Evolutionary conservation across 2,888 invertebrate species (phyloP), one percentile per base, ranked within the genome.

Genomic region (Trichogramma evanescens): DNA sequence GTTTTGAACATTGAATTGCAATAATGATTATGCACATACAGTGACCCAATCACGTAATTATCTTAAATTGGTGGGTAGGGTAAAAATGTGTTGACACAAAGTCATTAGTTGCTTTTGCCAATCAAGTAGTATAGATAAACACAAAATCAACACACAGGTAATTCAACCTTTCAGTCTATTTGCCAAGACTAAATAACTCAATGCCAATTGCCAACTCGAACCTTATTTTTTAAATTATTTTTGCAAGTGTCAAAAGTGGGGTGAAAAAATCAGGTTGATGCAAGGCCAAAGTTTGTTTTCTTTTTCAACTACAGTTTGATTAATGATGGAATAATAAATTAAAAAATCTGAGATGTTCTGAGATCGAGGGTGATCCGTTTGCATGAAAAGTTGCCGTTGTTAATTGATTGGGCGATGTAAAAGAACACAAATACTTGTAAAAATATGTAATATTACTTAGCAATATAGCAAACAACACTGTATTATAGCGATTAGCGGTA

Each of bases 301-400:
- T 10, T 10, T 9, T 44, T 38, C 65, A 63, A 65, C 67, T 66
- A 66, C 71, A 69, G 64, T 71, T 70, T 68, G 64, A 65, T 66
- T 69, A 70, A 73, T 72, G 72, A 71, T 68, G 69, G 72, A 72
- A 64, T 67, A 67, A 68, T 70, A 69, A 70, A 72, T 65, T 68
- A 68, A 71, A 66, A 66, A 66, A 67, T 69, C 71, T 65, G 65
- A 67, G 65, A 66, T 67, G 62, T 59, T 62, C 62, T 62, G 62
- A 62, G 60, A 8, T 64, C 64, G 64, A 64, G 64, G 60, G 60
- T 64, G 64, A 64, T 62, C n/a, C 49, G 62, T 62, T 62, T 64
- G 64, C 64, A 62, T 54, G 60, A 64, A 64, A 64, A 62, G 64
- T 64, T 64, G 62, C 59, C 64, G 56, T 58, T 26, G 62, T 62